These are phyloP conservation scores for Drosophila emarginata DNA, from an alignment of 2,888 invertebrate genomes.

Conservation along the genomic window DNA sequence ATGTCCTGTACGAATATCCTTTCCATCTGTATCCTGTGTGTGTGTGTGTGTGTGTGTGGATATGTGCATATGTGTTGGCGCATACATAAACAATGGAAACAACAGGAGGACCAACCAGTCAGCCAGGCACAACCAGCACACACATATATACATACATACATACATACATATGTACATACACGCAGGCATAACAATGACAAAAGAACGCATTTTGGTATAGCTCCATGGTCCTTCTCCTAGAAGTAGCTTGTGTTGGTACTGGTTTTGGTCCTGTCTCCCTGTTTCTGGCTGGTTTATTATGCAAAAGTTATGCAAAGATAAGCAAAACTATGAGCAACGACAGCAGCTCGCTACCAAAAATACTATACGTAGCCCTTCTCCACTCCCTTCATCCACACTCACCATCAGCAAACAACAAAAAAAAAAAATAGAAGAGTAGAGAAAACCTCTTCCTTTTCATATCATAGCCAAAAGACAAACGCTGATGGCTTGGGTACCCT, in stretches of 20 bases:
- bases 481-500: slow-evolving; percentile 10
- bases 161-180: slow-evolving; percentile 22
- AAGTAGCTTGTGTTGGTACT: slow-evolving; percentile 11
- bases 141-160: not conserved
- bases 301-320: slow-evolving; percentile 80
- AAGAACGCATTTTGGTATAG: slow-evolving; percentile 62
- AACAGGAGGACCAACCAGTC: slow-evolving; percentile 47
- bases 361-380: slow-evolving; percentile 45
- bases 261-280: slow-evolving; percentile 21
- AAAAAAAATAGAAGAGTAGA: not conserved
- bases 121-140: slow-evolving; percentile 8
- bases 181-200: slow-evolving; percentile 71
- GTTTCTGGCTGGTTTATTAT: slow-evolving; percentile 74
- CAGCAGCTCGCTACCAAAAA: slow-evolving; percentile 69
- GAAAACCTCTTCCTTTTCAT: not conserved
- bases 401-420: not conserved
- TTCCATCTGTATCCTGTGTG: not conserved
- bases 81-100: slow-evolving; percentile 73
- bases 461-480: slow-evolving; percentile 7
- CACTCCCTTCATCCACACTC: not conserved
- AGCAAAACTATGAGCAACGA: slow-evolving; percentile 74
- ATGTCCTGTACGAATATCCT: slow-evolving; percentile 29
- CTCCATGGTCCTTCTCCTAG: not conserved
- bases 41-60: slow-evolving; percentile 14
- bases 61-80: slow-evolving; percentile 70